Conservation (phyloP, 2,797 vertebrate species). For the Falco naumanni region DNA sequence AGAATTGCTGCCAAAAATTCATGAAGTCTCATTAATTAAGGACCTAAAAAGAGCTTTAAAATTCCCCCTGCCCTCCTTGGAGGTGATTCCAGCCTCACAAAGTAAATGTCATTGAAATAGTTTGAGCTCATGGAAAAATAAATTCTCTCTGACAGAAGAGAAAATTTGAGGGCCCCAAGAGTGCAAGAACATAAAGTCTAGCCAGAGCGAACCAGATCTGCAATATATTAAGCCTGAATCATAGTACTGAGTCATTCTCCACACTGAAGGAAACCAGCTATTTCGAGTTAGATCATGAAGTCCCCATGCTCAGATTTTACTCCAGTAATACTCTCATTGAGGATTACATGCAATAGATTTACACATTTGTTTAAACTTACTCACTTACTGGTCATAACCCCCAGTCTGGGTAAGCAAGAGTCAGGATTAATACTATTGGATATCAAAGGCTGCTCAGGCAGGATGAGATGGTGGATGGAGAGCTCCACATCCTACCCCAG, state of each 20-base stretch:
- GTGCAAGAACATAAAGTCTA: not conserved
- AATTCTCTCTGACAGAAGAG: conserved; percentile 33
- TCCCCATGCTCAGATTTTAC: not conserved
- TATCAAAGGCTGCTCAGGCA: not conserved
- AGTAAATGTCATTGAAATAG: not conserved
- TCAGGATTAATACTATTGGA: not conserved
- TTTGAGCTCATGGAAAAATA: conserved; percentile 28
- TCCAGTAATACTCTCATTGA: not conserved
- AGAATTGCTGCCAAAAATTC: not conserved
- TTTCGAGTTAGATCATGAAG: not conserved
- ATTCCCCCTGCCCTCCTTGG: not conserved
- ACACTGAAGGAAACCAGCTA: not conserved
- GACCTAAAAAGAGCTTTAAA: not conserved
- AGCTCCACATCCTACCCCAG: not conserved
- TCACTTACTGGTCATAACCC: not conserved
- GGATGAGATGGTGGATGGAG: not conserved
- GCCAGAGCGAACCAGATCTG: not conserved
- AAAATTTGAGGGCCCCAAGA: conserved; percentile 23
- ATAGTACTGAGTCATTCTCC: conserved; percentile 22
- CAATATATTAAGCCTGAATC: conserved; percentile 32
- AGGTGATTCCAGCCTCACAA: not conserved
- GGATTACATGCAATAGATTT: not conserved
- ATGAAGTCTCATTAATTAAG: not conserved
- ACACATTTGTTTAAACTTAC: not conserved
- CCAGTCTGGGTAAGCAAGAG: not conserved